Conservation (phyloP, 2,113 vertebrate species). For the Chlorodrepanis virens region DNA sequence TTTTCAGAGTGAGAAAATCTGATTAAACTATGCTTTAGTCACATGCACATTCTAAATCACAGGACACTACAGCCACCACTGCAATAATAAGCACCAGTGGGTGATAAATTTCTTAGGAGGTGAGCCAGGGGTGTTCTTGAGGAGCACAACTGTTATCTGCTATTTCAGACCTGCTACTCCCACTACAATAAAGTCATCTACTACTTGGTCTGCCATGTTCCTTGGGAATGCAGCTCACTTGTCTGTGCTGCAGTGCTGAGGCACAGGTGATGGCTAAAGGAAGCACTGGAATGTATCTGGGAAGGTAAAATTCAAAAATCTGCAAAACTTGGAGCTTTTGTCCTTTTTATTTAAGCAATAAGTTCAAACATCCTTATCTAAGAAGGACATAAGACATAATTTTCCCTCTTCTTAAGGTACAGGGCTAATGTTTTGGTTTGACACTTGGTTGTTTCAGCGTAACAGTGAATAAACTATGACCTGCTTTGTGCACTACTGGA, state of each 20-base stretch:
- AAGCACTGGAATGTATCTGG: background rate
- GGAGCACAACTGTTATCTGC: background rate
- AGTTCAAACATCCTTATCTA: background rate
- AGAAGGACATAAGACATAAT: background rate
- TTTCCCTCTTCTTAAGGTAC: background rate
- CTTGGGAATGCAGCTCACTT: background rate
- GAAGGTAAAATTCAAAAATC: background rate
- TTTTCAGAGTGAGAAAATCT: background rate
- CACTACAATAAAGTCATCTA: background rate
- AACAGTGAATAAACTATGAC: background rate
- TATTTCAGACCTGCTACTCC: constrained; percentile 5
- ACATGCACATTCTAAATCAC: background rate
- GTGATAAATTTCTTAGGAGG: background rate
- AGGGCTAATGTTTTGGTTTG: background rate
- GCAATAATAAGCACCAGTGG: background rate
- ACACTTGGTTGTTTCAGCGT: background rate
- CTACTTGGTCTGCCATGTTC: background rate
- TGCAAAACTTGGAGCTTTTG: background rate
- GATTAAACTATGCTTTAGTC: background rate
- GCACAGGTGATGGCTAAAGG: background rate
- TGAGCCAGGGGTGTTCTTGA: background rate
- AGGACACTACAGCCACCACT: background rate
- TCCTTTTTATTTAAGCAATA: background rate
- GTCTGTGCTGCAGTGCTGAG: background rate
- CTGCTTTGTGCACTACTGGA: background rate